A percentile compares a stretch with the other conserved stretches of the same genome.
Conservation (phyloP, 2,888 invertebrate genomes). For the Folsomia candida region DNA sequence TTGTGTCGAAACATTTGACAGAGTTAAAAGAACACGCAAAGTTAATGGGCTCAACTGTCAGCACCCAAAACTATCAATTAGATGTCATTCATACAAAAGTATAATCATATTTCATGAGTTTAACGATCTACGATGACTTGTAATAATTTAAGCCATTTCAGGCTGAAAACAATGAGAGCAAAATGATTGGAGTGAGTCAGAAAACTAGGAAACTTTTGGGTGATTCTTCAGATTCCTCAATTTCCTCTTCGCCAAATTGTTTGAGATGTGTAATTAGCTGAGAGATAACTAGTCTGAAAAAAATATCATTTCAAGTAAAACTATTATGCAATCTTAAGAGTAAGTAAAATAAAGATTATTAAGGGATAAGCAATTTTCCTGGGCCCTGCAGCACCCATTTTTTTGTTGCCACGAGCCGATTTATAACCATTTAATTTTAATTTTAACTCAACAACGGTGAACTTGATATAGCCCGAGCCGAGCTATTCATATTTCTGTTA, state of each 20-base stretch:
- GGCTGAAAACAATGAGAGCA: neutral
- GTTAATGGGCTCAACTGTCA: neutral
- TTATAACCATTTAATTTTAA: too few relatives aligned
- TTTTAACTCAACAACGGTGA: too few relatives aligned
- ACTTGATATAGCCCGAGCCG: too few relatives aligned
- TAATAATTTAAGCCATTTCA: too few relatives aligned
- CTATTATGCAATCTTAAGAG: too few relatives aligned
- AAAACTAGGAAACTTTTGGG: neutral
- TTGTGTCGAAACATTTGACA: neutral
- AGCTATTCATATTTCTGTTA: too few relatives aligned
- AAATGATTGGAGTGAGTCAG: neutral
- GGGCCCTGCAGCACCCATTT: too few relatives aligned
- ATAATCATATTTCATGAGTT: neutral
- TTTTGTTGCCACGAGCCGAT: too few relatives aligned
- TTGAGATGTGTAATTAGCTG: neutral
- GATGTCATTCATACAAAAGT: constrained; percentile 1
- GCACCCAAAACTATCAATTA: constrained; percentile 4
- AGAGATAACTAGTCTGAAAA: neutral
- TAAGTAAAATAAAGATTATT: too few relatives aligned
- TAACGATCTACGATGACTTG: neutral
- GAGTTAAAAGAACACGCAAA: neutral
- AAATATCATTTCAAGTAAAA: too few relatives aligned
- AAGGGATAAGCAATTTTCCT: too few relatives aligned
- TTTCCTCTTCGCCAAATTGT: neutral
- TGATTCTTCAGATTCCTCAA: neutral